These are phyloP conservation scores for Pongo abelii DNA, from an alignment of 2,113 vertebrate species.

Conservation along the genomic window DNA sequence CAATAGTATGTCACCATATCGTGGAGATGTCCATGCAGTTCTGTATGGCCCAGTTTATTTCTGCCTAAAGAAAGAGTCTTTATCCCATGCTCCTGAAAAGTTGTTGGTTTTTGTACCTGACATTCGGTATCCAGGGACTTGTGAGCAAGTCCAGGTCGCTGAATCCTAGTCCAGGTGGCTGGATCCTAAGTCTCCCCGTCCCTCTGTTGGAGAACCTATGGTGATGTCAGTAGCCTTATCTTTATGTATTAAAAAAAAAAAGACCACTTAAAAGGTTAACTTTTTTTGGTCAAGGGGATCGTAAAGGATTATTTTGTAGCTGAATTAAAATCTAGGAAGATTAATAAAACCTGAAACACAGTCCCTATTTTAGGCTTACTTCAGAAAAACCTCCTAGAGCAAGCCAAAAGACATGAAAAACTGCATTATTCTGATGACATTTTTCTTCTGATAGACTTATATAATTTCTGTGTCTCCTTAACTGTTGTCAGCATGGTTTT, in stretches of 20 bases:
- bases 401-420: neutral
- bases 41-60: neutral
- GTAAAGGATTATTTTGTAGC: neutral
- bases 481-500: constrained; percentile 20
- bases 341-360: neutral
- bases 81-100: neutral
- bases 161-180: neutral
- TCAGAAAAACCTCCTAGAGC: neutral
- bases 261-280: neutral
- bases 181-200: fast-evolving
- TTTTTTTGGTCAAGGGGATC: neutral
- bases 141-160: neutral
- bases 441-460: neutral
- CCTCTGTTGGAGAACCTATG: neutral
- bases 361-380: neutral
- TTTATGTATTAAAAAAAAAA: neutral
- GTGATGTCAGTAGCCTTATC: neutral
- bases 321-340: constrained; percentile 31
- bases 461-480: neutral
- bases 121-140: neutral
- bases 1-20: fast-evolving
- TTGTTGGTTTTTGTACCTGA: neutral
- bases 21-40: fast-evolving
- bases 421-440: neutral
- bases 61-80: neutral